phyloP scores from a whole-genome alignment of 2,113 vertebrate species.

The Myotis lucifugus region DNA sequence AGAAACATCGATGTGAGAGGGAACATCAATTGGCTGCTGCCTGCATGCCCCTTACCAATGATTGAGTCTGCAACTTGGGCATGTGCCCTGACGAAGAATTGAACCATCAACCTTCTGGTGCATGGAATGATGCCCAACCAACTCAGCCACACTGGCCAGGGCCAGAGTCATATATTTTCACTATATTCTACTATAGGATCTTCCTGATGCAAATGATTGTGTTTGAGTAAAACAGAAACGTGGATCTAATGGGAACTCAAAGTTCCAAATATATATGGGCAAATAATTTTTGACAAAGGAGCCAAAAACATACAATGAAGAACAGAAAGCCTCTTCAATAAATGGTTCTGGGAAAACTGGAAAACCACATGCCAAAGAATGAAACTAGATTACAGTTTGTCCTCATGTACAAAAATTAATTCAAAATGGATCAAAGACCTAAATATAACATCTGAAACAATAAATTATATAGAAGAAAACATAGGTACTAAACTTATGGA shows the following conservation, averaged over 20 bases:
- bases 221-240: constrained; percentile 5
- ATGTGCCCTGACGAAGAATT: too few species aligned
- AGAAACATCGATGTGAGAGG: too few species aligned
- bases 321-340: neutral
- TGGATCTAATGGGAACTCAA: neutral
- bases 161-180: neutral
- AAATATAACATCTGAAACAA: neutral
- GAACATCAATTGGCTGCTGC: too few species aligned
- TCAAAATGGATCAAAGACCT: neutral
- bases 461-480: neutral
- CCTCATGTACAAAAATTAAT: neutral
- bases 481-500: neutral
- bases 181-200: neutral
- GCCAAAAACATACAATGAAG: neutral
- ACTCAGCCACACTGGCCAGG: too few species aligned
- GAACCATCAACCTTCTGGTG: too few species aligned
- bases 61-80: too few species aligned
- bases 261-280: neutral
- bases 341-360: neutral
- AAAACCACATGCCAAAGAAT: neutral
- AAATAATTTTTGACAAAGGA: neutral
- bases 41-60: neutral
- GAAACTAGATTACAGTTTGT: neutral
- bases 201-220: neutral
- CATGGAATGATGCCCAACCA: too few species aligned